phyloP scores from a whole-genome alignment of 2,797 vertebrate genomes.

The Coccyzus lansbergi region DNA sequence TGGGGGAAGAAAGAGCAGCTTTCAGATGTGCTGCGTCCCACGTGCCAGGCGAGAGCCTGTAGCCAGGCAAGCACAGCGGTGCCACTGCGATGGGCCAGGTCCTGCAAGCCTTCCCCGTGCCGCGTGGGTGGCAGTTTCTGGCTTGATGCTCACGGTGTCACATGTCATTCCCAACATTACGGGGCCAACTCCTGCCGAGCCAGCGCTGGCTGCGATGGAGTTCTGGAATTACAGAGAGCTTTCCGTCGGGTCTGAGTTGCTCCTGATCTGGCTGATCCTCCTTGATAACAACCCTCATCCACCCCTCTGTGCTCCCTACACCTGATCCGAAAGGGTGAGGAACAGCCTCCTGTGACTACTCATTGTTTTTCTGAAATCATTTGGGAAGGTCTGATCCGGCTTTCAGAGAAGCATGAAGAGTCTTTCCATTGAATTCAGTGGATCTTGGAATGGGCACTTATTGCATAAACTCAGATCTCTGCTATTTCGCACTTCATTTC shows the following conservation, averaged over 20 bases:
- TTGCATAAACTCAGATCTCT: slow-evolving; percentile 66
- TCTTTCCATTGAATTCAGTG: slow-evolving; percentile 30
- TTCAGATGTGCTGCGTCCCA: slow-evolving; percentile 1
- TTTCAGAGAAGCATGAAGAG: background rate
- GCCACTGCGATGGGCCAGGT: slow-evolving; percentile 1
- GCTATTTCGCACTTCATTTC: slow-evolving; percentile 80
- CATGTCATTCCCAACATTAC: background rate
- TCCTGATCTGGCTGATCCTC: background rate
- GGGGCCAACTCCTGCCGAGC: background rate
- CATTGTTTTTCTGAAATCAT: background rate
- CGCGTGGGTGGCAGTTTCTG: background rate
- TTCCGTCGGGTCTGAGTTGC: background rate
- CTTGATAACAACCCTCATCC: background rate
- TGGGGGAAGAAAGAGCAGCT: slow-evolving; percentile 51
- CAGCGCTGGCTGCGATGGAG: background rate
- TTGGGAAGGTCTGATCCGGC: background rate
- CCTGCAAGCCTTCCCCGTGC: background rate
- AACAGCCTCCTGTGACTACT: background rate
- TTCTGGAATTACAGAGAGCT: background rate
- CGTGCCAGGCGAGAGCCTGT: background rate
- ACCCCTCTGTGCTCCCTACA: background rate
- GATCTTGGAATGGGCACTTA: slow-evolving; percentile 1
- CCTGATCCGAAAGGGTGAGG: background rate
- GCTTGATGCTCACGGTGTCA: background rate
- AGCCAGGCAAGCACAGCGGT: background rate